Base-by-base conservation (phyloP, 1,140 invertebrate genomes). In the Sogatella furcifera region DNA sequence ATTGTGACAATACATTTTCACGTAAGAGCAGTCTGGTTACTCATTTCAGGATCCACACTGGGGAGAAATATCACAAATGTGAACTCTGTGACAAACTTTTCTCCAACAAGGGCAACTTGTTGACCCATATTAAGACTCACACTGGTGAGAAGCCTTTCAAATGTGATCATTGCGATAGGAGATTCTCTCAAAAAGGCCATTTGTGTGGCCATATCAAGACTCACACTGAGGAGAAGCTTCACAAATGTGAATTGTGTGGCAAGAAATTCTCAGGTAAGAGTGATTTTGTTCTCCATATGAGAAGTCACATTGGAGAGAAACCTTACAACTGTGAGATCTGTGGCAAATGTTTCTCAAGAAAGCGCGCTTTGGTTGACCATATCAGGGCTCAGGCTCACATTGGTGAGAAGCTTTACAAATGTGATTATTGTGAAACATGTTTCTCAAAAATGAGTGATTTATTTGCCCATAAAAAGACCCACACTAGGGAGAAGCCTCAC, bases 281-380 rank as follows among this genome's bases (percentile, higher is more conserved):
- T 28, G 24, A 28, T 28, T 28, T 28, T 2, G 24, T 28, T 4
- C 2, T 28, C 24, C 24, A 28, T 28, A 28, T 11, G 3, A 5
- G 8, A 2, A 13, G 1, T 38, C 34, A 38, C 34, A 38, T 10
- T 38, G 34, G 34, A 5, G 75, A n/a, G 24, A 28, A 60, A 78
- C 78, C 17, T 28, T 83, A 80, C 65, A 74, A 77, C 22, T 86
- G 84, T 69, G 80, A 84, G 63, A 78, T 80, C 58, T 85, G 84
- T 69, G 74, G 76, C 57, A 81, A 82, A 68, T 69, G 71, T n/a
- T 82, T 83, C 63, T 66, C 9, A 69, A 71, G 68, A 55, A 64
- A 66, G 56, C 66, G 65, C n/a, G 62, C 68, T 63, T 43, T 72
- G 28, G 62, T 28, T 28, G 62, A 14, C 11, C 34, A 11, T 13